Evolutionary conservation across 1,140 invertebrate genomes (phyloP).

Genomic region (Drosophila ambigua): DNA sequence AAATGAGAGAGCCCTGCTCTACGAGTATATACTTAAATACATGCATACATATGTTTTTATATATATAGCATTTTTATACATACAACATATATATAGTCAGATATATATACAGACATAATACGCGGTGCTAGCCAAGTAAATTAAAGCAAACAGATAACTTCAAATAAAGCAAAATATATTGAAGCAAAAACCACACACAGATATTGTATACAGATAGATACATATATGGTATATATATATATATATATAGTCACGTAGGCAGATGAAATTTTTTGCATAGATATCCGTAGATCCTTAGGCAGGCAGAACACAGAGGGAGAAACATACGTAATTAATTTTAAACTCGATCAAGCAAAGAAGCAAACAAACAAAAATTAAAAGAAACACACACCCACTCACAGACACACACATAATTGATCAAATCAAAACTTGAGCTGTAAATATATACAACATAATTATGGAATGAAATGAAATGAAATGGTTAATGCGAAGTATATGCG

Average conservation of each 20-base stretch:
- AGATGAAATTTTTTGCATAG: conserved; percentile 70
- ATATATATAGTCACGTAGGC: conserved; percentile 45
- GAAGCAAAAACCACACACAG: conserved; percentile 3
- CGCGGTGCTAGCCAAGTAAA: conserved; percentile 72
- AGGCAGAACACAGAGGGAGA: conserved; percentile 1
- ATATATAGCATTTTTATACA: conserved; percentile 51
- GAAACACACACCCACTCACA: neutral
- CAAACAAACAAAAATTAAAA: conserved; percentile 7
- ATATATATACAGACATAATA: conserved; percentile 63
- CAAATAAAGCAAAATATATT: too few species aligned
- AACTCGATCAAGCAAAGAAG: conserved; percentile 32
- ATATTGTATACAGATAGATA: conserved; percentile 15
- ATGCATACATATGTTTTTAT: neutral
- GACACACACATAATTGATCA: conserved; percentile 3
- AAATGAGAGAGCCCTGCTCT: neutral
- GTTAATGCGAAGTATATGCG: too few species aligned
- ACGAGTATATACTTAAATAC: neutral
- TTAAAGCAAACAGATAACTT: too few species aligned
- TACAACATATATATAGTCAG: conserved; percentile 28
- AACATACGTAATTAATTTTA: conserved; percentile 77
- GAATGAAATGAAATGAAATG: too few species aligned
- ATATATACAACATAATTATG: conserved; percentile 27
- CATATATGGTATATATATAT: conserved; percentile 20
- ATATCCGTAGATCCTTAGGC: conserved; percentile 15
- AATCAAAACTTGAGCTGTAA: conserved; percentile 44